Percentiles rank a stretch among this genome's conserved stretches.
phyloP scores from a whole-genome alignment of 2,888 invertebrate genomes.

The Cataglyphis altisquamis region DNA sequence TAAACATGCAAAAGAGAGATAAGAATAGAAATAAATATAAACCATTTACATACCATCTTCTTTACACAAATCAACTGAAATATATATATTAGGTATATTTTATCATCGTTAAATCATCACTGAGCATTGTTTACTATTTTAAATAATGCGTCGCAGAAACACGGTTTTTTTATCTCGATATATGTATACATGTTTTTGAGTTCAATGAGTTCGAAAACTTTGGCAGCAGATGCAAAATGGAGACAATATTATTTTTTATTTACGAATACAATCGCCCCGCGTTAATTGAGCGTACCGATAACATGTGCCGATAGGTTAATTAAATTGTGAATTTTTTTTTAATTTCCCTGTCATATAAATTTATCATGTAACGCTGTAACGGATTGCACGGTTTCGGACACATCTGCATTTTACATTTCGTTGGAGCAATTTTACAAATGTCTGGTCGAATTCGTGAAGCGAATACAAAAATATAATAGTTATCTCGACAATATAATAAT shows the following conservation, averaged over 20 bases:
- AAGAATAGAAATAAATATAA: slow-evolving; percentile 81
- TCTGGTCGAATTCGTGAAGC: neutral
- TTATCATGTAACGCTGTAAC: neutral
- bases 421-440: neutral
- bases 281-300: slow-evolving; percentile 1
- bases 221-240: slow-evolving; percentile 75
- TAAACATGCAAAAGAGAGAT: slow-evolving; percentile 80
- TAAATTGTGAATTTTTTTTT: neutral
- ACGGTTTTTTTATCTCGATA: neutral
- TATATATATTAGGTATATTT: slow-evolving; percentile 81
- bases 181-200: neutral
- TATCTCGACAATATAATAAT: slow-evolving; percentile 22
- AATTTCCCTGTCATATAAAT: neutral
- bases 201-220: slow-evolving; percentile 40
- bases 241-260: neutral
- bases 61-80: slow-evolving; percentile 85
- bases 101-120: slow-evolving; percentile 76
- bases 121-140: slow-evolving; percentile 56
- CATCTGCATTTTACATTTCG: neutral
- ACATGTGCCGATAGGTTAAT: slow-evolving; percentile 36
- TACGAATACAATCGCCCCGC: slow-evolving; percentile 3
- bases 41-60: slow-evolving; percentile 84
- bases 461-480: neutral
- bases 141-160: slow-evolving; percentile 30
- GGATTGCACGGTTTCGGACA: neutral